Evolutionary conservation across 2,888 invertebrate species (phyloP).

Genomic region (Phortica magna): DNA sequence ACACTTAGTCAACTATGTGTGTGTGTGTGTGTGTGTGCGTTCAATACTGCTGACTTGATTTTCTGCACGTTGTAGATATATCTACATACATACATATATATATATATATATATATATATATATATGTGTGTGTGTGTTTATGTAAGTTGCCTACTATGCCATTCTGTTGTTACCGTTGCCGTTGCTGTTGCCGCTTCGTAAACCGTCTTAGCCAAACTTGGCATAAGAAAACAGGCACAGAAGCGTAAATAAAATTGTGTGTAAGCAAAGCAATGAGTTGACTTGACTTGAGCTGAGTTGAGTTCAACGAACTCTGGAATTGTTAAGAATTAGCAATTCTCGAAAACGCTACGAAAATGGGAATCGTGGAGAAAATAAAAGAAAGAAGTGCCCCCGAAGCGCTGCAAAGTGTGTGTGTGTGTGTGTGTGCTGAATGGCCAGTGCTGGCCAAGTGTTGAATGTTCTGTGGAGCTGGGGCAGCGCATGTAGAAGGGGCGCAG

Average conservation of each 20-base stretch:
- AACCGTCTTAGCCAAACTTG: not conserved
- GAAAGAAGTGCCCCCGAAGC: conserved; percentile 67
- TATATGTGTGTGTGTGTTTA: conserved; percentile 44
- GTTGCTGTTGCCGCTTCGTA: not conserved
- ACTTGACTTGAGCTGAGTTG: conserved; percentile 46
- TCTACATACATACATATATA: conserved; percentile 46
- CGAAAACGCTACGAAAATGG: conserved; percentile 72
- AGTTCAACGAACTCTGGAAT: conserved; percentile 70
- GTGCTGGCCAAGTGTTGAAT: no score
- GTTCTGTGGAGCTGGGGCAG: not conserved
- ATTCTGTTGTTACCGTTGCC: conserved; percentile 16
- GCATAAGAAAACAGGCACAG: conserved; percentile 30
- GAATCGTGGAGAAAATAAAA: conserved; percentile 49
- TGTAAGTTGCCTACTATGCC: conserved; percentile 31
- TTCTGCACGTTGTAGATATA: no score
- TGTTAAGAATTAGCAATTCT: conserved; percentile 74
- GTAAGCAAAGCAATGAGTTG: conserved; percentile 40
- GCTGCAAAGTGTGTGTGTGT: conserved; percentile 28
- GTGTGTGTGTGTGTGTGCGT: conserved; percentile 19
- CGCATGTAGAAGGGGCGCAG: not conserved
- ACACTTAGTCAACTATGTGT: not conserved
- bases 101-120: conserved; percentile 58
- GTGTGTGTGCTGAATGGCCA: not conserved
- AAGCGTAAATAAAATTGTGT: conserved; percentile 58
- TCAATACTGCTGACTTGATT: conserved; percentile 41